Evolutionary conservation across 2,113 vertebrate species (phyloP).

Genomic region (Donacobius atricapilla): DNA sequence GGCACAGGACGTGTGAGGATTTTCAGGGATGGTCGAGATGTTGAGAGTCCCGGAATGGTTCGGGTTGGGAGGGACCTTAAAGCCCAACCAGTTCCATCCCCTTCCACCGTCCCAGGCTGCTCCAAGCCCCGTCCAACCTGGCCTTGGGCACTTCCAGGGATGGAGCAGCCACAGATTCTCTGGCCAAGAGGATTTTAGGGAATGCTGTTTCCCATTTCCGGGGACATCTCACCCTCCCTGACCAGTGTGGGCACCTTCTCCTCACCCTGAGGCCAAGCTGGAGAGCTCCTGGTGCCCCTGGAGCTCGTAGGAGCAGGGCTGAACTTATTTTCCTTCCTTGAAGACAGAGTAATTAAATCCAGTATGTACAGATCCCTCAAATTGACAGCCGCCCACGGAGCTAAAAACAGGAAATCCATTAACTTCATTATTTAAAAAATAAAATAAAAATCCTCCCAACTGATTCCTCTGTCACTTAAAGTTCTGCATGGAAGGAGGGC

Average conservation of each 20-base stretch:
- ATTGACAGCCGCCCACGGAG: constrained; percentile 70
- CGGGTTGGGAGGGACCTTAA: not conserved
- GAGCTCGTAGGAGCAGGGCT: not conserved
- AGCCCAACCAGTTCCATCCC: not conserved
- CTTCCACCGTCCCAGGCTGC: not conserved
- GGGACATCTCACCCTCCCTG: not conserved
- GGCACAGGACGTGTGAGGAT: fast-evolving
- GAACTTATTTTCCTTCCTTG: constrained; percentile 27
- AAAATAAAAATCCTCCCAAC: constrained; percentile 62
- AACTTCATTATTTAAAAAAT: constrained; percentile 64
- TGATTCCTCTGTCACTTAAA: constrained; percentile 72
- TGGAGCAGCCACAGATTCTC: not conserved
- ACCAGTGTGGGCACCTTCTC: not conserved
- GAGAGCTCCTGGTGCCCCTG: not conserved
- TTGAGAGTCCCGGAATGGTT: not conserved
- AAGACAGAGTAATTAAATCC: constrained; percentile 56
- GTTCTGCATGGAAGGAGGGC: constrained; percentile 54
- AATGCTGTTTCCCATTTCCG: too few species aligned
- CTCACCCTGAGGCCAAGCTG: not conserved
- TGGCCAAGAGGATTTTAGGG: not conserved
- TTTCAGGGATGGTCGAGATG: not conserved
- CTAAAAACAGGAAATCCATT: constrained; percentile 71
- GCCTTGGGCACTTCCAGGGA: not conserved
- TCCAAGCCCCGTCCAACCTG: fast-evolving
- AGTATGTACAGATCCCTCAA: constrained; percentile 38